Base-by-base conservation (phyloP, 1,140 invertebrate genomes). In the Zaprionus africanus region DNA sequence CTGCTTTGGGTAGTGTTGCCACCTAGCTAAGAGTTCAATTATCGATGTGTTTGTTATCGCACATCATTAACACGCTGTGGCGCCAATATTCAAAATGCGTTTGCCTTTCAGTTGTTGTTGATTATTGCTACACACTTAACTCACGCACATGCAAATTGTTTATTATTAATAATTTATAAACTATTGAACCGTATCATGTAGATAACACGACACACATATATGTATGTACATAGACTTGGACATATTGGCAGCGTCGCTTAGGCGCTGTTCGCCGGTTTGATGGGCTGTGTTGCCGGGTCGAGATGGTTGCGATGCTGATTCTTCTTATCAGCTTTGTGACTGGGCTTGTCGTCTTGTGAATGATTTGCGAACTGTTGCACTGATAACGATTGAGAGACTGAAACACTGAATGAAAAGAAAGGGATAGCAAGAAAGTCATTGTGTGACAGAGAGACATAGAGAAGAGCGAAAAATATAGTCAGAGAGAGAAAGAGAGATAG, bases 31-130 rank as follows among this genome's bases (percentile, higher is more conserved):
- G 7, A 17, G n/a, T 17, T 17, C 6, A 46, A 17, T 9, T 17
- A 46, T 46, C 41, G 41, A 46, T 46, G 41, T 17, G 9, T 46
- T 17, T 46, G n/a, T 46, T 46, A 46, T 46, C 41, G n/a, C n/a
- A 17, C 41, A 46, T 9, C 6, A 17, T 46, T 46, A 7, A 4
- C 7, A 7, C 41, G n/a, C 41, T 17, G n/a, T 7, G 41, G 41
- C 41, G 41, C n/a, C 6, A 46, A 46, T 19, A 46, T 46, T 46
- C 5, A 46, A 46, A 43, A 17, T 2, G 41, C 9, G 6, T 7
- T 17, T 31, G 3, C 31, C 11, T 11, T 34, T 34, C 31, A 34
- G 9, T 34, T 34, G 31, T 11, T 34, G 3, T 34, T 34, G 9
- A 11, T 11, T 34, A 34, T 34, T 9, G 31, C 31, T 34, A 34